Evolutionary conservation across 2,888 invertebrate genomes (phyloP), one percentile per base, ranked within the genome.

Genomic region (Eupithecia inturbata): DNA sequence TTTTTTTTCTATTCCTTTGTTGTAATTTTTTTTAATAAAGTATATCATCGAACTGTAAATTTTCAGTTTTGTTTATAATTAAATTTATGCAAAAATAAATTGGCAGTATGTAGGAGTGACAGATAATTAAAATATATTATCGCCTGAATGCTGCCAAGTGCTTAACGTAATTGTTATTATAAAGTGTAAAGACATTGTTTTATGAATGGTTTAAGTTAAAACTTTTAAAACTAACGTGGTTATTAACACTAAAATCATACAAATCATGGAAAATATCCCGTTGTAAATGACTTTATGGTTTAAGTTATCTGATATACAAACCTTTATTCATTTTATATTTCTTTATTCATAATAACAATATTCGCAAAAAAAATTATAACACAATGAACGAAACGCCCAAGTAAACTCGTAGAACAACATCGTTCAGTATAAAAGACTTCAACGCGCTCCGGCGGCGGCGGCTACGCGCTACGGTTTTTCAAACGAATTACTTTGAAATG

Each of bases 381-480:
- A 33, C 3, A n/a, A 64, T n/a, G 12, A 64, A 64, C 28, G n/a
- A 33, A 64, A 36, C 33, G 36, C 63, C 57, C 3, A 26, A 26
- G 57, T 26, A 26, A 57, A 14, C 26, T 57, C 66, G 67, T 67
- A 67, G 71, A 63, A 53, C 63, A 28, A 57, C 36, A 22, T 53
- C 10, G 26, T 41, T 22, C 66, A 14, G 68, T 74, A 70, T 67
- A 63, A 67, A 74, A 74, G 74, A 74, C 39, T 62, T 74, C 22
- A 74, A 76, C 76, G 79, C 77, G 77, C 69, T 64, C 31, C 5
- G n/a, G 57, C 57, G 22, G 36, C 5, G n/a, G 57, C 57, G 22
- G 36, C 66, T 66, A 39, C 66, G 26, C 22, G 57, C 57, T 57
- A 26, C 22, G 57, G 12, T 57, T 57, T 57, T 57, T 26, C 26